Percentiles rank a stretch among this genome's conserved stretches.
phyloP scores from a whole-genome alignment of 2,797 vertebrate species.

The Setipinna tenuifilis region DNA sequence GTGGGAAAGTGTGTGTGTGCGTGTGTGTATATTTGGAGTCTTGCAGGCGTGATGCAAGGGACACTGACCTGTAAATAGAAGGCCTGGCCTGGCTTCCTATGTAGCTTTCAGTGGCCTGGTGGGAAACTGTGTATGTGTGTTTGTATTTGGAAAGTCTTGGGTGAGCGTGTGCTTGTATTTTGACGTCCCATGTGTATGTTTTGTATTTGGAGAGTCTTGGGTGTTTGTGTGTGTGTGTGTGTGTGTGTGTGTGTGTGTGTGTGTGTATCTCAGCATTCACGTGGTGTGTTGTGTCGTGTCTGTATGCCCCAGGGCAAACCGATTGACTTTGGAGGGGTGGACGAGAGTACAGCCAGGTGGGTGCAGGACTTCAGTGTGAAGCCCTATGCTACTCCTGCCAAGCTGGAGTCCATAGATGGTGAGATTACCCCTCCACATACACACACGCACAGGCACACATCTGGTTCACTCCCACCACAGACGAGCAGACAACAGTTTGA shows the following conservation, averaged over 20 bases:
- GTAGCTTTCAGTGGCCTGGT: background rate
- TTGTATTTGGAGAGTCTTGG: background rate
- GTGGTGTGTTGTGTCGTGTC: background rate
- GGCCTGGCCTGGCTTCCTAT: background rate
- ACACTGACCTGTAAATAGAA: background rate
- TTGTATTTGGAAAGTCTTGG: background rate
- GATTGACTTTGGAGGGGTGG: conserved; percentile 87
- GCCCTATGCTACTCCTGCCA: conserved; percentile 88
- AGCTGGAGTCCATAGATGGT: conserved; percentile 97
- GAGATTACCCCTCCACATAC: conserved; percentile 29
- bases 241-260: background rate
- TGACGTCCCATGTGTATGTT: background rate
- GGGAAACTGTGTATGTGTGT: background rate
- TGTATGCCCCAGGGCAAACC: conserved; percentile 82
- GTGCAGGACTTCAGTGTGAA: conserved; percentile 94
- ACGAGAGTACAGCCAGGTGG: conserved; percentile 87
- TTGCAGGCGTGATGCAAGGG: too few species aligned
- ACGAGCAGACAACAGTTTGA: background rate
- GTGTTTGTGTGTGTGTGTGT: background rate
- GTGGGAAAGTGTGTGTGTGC: too few species aligned
- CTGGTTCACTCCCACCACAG: background rate
- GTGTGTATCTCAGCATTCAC: background rate
- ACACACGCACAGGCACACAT: too few species aligned
- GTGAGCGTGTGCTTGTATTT: background rate
- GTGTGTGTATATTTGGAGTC: too few species aligned